These are phyloP conservation scores for Leptonema lineaticorne DNA, from an alignment of 1,140 invertebrate species.

Conservation along the genomic window DNA sequence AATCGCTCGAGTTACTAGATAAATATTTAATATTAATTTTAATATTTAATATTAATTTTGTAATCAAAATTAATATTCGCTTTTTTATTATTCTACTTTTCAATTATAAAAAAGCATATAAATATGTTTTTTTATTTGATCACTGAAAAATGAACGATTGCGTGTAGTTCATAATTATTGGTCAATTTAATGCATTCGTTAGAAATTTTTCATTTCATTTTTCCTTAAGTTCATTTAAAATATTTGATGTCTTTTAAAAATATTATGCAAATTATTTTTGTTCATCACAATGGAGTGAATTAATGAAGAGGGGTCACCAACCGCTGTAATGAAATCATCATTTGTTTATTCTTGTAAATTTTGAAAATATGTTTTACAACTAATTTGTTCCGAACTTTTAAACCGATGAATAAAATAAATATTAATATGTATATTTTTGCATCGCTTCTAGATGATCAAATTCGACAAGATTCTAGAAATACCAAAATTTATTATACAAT, in stretches of 20 bases:
- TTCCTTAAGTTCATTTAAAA: neutral
- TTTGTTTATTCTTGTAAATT: neutral
- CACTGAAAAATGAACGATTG: too few relatives aligned
- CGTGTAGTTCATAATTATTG: too few relatives aligned
- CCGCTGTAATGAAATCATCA: neutral
- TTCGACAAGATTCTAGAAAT: neutral
- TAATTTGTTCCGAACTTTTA: neutral
- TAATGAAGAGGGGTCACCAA: constrained; percentile 4
- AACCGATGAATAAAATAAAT: neutral
- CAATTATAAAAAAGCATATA: too few relatives aligned
- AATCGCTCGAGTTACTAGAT: too few relatives aligned
- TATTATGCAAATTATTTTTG: neutral
- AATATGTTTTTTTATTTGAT: too few relatives aligned
- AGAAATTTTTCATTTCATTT: neutral
- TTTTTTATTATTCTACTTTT: too few relatives aligned
- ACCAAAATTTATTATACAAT: constrained; percentile 3
- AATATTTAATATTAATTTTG: too few relatives aligned
- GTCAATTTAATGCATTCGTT: neutral
- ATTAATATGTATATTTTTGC: too few relatives aligned
- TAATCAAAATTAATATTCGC: too few relatives aligned
- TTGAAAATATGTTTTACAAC: neutral
- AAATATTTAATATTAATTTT: too few relatives aligned
- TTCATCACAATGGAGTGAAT: constrained; percentile 2
- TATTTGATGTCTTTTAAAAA: neutral
- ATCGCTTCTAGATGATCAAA: constrained; percentile 4